Percentiles rank a stretch among this genome's conserved stretches.
Conservation (phyloP, 64 coral and sea anemone species). For the Acropora yongei region DNA sequence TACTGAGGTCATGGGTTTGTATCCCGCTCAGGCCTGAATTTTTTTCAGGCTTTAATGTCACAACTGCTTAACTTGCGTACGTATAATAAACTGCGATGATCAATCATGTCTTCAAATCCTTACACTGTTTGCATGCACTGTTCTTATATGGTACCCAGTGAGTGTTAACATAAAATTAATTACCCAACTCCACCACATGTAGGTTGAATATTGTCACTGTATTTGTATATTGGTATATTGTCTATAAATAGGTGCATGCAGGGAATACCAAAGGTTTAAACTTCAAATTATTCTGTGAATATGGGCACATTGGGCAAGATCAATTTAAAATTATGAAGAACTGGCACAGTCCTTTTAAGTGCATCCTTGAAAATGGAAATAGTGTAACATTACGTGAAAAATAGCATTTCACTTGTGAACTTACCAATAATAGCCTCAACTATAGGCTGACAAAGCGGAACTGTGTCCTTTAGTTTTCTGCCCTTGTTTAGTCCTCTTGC, state of each 20-base stretch:
- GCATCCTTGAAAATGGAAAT: not conserved
- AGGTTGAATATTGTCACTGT: not conserved
- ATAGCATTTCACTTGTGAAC: not conserved
- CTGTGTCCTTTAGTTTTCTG: not conserved
- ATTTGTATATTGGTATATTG: not conserved
- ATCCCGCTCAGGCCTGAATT: no score
- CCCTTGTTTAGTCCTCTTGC: constrained; percentile 49
- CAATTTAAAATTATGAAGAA: not conserved
- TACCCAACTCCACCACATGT: not conserved
- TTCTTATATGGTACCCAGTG: not conserved
- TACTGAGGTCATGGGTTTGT: no score
- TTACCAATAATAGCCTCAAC: constrained; percentile 25
- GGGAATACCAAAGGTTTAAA: not conserved
- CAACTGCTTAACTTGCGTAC: no score
- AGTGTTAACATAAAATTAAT: not conserved
- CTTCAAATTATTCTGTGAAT: not conserved
- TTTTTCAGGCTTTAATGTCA: no score
- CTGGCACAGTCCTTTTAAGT: not conserved
- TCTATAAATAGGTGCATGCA: not conserved
- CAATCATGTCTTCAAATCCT: no score
- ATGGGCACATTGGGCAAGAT: not conserved
- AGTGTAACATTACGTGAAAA: not conserved
- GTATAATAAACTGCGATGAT: no score
- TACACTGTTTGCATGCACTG: not conserved
- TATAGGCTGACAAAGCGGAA: constrained; percentile 24